Conservation (phyloP, 2,113 vertebrate species). For the Hemicordylus capensis region DNA sequence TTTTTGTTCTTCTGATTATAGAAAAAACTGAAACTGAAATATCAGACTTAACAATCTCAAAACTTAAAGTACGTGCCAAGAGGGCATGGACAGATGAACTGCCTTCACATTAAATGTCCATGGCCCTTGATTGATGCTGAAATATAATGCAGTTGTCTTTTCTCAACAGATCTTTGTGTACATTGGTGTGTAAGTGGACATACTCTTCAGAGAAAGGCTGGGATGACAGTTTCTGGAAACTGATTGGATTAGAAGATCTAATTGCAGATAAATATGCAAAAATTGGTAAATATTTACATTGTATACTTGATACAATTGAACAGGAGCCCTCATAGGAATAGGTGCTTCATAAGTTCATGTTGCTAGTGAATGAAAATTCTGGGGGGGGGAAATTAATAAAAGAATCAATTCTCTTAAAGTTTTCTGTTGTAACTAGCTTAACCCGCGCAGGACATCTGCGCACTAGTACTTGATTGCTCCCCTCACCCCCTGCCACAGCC, state of each 20-base stretch:
- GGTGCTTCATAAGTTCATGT: no score
- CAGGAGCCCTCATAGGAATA: neutral
- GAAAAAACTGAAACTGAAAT: no score
- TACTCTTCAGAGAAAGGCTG: conserved; percentile 90
- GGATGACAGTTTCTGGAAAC: conserved; percentile 89
- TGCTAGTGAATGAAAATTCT: no score
- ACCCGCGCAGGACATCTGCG: no score
- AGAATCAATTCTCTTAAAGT: neutral
- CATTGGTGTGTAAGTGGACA: conserved; percentile 95
- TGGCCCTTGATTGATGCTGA: neutral
- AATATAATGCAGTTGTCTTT: neutral
- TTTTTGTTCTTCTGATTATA: no score
- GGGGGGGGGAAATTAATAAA: neutral
- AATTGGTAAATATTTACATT: conserved; percentile 82
- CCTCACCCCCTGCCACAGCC: no score
- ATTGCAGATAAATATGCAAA: conserved; percentile 85
- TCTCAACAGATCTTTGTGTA: conserved; percentile 88
- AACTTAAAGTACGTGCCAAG: no score
- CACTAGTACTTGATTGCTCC: no score
- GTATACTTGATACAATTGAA: neutral
- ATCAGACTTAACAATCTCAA: no score
- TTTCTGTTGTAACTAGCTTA: neutral
- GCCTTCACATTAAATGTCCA: no score
- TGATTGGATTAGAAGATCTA: conserved; percentile 87
- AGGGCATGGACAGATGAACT: no score